These are phyloP conservation scores for Scolopax mira DNA, from an alignment of 2,113 vertebrate genomes.

Conservation along the genomic window DNA sequence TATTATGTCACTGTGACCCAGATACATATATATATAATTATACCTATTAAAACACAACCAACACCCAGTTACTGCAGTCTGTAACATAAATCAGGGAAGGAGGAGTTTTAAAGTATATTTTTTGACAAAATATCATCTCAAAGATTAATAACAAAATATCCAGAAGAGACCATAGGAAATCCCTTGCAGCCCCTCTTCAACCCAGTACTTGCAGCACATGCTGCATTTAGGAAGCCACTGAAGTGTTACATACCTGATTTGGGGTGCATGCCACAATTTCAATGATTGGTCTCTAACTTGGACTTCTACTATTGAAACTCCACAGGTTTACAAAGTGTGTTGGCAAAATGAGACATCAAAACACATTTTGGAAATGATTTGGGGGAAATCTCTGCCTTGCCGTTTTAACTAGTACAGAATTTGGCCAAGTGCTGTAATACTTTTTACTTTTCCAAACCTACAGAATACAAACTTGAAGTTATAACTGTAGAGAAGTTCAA, in stretches of 20 bases:
- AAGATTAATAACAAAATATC: neutral
- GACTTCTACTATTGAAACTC: neutral
- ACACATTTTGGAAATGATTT: neutral
- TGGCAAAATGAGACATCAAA: neutral
- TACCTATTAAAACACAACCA: neutral
- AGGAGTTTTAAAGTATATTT: neutral
- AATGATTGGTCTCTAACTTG: neutral
- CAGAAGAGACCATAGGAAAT: neutral
- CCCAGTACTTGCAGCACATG: fast-evolving
- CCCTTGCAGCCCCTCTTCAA: neutral
- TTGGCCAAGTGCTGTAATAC: neutral
- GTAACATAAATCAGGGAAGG: neutral
- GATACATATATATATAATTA: neutral
- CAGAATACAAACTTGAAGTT: neutral
- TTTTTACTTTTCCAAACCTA: neutral
- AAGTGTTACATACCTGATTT: too few relatives aligned
- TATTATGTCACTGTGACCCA: neutral
- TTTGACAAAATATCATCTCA: neutral
- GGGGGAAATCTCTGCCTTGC: neutral
- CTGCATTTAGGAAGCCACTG: neutral
- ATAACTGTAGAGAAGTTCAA: neutral
- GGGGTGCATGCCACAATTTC: neutral
- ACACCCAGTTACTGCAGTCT: neutral
- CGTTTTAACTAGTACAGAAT: neutral
- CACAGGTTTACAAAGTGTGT: neutral